Evolutionary conservation across 2,113 vertebrate genomes (phyloP), one percentile per base, ranked within the genome.

Genomic region (Gambusia affinis): DNA sequence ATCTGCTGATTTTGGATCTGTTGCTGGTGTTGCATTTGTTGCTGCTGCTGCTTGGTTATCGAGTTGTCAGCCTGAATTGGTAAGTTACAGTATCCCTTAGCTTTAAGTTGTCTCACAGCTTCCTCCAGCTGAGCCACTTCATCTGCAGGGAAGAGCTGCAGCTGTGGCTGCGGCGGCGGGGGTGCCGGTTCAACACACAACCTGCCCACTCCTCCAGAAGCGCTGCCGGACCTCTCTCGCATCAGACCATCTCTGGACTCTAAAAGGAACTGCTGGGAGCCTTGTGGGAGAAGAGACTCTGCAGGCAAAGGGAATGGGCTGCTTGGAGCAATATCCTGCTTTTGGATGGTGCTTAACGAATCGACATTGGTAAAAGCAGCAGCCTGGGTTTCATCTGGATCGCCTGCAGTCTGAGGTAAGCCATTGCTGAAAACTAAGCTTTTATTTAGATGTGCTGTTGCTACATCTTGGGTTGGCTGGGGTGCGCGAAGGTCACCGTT

Each of bases 41-140:
- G 96, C 7, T 95, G 97, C 57, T 96, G 97, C 74, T 96, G 96
- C 82, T 86, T 96, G 67, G 95, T 88, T 70, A 99, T 87, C 0
- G 96, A 70, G 6, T 90, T 95, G 57, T 99, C 96, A 60, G 96
- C 89, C 0, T 96, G 92, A 63, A 92, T 94, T 64, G 96, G 96
- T 80, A 98, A 94, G 64, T 90, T 96, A 33, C 95, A 95, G 78
- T 94, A 98, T 61, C 89, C 96, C 42, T 97, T 96, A 5, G 97
- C 95, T 79, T 98, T 97, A 70, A 99, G 93, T 68, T 99, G 97
- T 75, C 97, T 95, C 72, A 99, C 97, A 1, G 97, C 97, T 80
- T 94, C 97, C 89, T 99, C 97, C 22, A 99, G 92, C 89, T 98
- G 97, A 35, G 95, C 95, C 67, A 99, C 96, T 1, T 96, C 94